Percentiles rank a stretch among this genome's conserved stretches.
phyloP scores from a whole-genome alignment of 1,140 invertebrate species.

The Achatina immaculata region DNA sequence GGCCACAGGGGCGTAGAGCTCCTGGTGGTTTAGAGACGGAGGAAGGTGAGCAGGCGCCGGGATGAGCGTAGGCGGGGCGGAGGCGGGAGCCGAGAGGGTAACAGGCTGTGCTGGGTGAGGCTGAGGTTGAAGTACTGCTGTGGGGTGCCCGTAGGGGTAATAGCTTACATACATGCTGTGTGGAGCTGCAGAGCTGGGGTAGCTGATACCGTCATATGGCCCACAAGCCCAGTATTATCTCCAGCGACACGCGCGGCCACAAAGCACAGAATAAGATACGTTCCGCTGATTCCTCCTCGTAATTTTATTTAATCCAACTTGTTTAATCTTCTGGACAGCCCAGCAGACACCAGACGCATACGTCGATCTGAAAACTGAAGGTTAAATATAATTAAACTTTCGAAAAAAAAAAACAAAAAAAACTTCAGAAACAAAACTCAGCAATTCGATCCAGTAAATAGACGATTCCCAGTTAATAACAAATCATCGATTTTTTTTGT shows the following conservation, averaged over 20 bases:
- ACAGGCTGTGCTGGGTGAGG: not conserved
- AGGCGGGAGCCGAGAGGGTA: not conserved
- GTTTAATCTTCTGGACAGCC: too few relatives aligned
- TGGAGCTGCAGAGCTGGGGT: not conserved
- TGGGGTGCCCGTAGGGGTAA: constrained; percentile 25
- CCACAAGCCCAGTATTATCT: too few relatives aligned
- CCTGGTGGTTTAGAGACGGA: not conserved
- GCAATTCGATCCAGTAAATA: too few relatives aligned
- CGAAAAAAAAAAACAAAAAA: too few relatives aligned
- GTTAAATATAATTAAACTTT: too few relatives aligned
- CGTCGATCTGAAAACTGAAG: too few relatives aligned
- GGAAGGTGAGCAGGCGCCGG: constrained; percentile 11
- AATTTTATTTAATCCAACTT: too few relatives aligned
- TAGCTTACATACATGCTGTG: constrained; percentile 27
- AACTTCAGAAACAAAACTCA: too few relatives aligned
- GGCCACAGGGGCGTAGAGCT: not conserved
- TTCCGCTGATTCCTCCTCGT: not conserved
- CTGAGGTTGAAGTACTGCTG: not conserved
- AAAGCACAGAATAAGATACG: not conserved
- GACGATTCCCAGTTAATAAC: too few relatives aligned
- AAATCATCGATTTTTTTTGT: too few relatives aligned
- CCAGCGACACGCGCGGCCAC: too few relatives aligned
- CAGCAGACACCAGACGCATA: too few relatives aligned
- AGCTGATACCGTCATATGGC: constrained; percentile 1
- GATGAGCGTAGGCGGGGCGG: not conserved